A percentile compares a stretch with the other conserved stretches of the same genome.
phyloP scores from a whole-genome alignment of 2,888 invertebrate genomes.

The Mactromeris polynyma region DNA sequence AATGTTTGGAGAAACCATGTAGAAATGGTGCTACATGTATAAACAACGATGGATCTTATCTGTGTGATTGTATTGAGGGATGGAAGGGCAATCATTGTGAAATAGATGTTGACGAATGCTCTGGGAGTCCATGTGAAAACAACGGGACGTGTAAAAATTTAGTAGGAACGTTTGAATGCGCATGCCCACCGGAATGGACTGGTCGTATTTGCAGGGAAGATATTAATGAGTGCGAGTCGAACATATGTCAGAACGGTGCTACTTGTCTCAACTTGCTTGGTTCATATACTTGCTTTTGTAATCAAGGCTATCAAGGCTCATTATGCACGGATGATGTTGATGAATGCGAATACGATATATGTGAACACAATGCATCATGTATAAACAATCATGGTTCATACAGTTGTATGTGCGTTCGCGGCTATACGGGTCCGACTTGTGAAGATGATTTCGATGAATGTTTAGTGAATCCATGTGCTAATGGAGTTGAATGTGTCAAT shows the following conservation, averaged over 20 bases:
- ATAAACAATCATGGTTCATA: conserved; percentile 33
- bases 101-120: conserved; percentile 63
- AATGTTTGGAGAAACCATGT: conserved; percentile 41
- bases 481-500: conserved; percentile 38
- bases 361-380: conserved; percentile 49
- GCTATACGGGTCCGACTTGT: conserved; percentile 44
- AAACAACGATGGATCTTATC: conserved; percentile 42
- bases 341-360: conserved; percentile 46
- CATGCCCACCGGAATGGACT: conserved; percentile 63
- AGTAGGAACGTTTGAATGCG: conserved; percentile 62
- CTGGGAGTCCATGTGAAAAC: conserved; percentile 41
- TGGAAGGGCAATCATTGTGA: conserved; percentile 61
- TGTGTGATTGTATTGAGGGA: conserved; percentile 40
- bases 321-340: conserved; percentile 39
- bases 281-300: conserved; percentile 41
- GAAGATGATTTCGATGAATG: conserved; percentile 54
- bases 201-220: conserved; percentile 57
- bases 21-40: conserved; percentile 26
- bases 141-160: conserved; percentile 65
- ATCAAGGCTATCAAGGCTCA: conserved; percentile 24
- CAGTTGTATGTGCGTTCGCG: conserved; percentile 42
- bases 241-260: conserved; percentile 45
- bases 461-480: conserved; percentile 19
- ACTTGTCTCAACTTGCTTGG: conserved; percentile 37
- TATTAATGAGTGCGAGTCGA: conserved; percentile 39